Percentiles rank a stretch among this genome's conserved stretches.
phyloP scores from a whole-genome alignment of 2,113 vertebrate species.

The Mirza zaza region DNA sequence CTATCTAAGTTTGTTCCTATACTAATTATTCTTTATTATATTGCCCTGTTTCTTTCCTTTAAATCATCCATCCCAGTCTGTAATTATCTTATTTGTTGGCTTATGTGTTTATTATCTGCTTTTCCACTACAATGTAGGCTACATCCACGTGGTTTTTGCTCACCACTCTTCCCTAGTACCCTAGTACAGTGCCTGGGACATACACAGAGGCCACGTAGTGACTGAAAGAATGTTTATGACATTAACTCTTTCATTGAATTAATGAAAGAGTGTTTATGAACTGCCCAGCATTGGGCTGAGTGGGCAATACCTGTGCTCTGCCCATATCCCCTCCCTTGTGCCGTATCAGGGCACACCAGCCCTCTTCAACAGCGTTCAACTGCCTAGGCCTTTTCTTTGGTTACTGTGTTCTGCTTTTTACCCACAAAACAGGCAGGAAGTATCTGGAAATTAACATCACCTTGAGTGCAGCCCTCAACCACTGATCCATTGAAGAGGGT shows the following conservation, averaged over 20 bases:
- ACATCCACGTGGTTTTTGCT: not conserved
- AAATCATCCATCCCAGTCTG: not conserved
- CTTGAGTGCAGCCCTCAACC: not conserved
- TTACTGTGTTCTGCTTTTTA: not conserved
- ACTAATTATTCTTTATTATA: not conserved
- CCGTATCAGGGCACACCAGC: not conserved
- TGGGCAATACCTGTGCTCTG: rapidly evolving
- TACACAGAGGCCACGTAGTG: not conserved
- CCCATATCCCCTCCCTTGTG: not conserved
- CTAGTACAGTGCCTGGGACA: not conserved
- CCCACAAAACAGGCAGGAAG: not conserved
- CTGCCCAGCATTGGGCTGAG: not conserved
- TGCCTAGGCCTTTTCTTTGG: not conserved
- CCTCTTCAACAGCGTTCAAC: not conserved
- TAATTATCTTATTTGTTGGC: not conserved
- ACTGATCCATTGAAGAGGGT: not conserved
- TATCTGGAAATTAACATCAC: not conserved
- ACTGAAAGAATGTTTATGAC: not conserved
- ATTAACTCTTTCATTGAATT: too few species aligned
- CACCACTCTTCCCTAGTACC: not conserved
- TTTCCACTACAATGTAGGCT: not conserved
- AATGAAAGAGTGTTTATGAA: not conserved
- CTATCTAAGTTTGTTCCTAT: not conserved
- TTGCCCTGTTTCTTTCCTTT: not conserved
- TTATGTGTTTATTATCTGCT: not conserved